Base-by-base conservation (phyloP, 1,140 invertebrate species). In the Trichoplusia ni region DNA sequence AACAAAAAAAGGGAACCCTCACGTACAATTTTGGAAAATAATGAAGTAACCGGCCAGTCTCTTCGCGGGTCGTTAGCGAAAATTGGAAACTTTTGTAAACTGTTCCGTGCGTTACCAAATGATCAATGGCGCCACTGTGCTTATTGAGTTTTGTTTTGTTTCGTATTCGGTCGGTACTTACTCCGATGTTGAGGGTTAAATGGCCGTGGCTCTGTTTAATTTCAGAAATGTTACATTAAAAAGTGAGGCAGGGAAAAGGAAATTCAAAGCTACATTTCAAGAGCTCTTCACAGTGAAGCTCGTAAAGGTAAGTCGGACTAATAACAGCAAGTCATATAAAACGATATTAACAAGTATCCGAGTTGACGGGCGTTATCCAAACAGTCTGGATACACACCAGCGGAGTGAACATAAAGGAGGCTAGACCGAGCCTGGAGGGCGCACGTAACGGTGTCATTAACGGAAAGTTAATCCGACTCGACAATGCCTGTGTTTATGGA, bases 21-120 rank as follows among this genome's bases (percentile, higher is more conserved):
- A 65, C 66, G 64, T 67, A 72, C 65, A 77, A 75, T 79, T 82
- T 85, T 73, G 62, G 74, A 79, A 85, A 85, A 86, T 88, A 85
- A 88, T 88, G 84, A 84, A 89, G 71, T 81, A 77, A 71, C 78
- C 71, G 64, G 58, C 61, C 71, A 81, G 67, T 88, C 82, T 78
- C 73, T 83, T 77, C 58, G 63, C 68, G 67, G 74, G 75, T 85
- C 83, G 81, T 86, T 87, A 86, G 71, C 81, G 69, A 60, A 69
- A 77, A 75, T 81, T 67, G 67, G 60, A 69, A 78, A 77, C 40
- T 46, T 60, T 49, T 18, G 33, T 18, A 21, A 62, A 46, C 35
- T 62, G 59, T 19, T 27, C 23, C 40, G 56, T 60, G 40, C 42
- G 42, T 60, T 60, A 35, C 40, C 27, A 31, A 60, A 60, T 81